Evolutionary conservation across 2,888 invertebrate genomes (phyloP), one percentile per base, ranked within the genome.

Genomic region (Thysanoteuthis rhombus): DNA sequence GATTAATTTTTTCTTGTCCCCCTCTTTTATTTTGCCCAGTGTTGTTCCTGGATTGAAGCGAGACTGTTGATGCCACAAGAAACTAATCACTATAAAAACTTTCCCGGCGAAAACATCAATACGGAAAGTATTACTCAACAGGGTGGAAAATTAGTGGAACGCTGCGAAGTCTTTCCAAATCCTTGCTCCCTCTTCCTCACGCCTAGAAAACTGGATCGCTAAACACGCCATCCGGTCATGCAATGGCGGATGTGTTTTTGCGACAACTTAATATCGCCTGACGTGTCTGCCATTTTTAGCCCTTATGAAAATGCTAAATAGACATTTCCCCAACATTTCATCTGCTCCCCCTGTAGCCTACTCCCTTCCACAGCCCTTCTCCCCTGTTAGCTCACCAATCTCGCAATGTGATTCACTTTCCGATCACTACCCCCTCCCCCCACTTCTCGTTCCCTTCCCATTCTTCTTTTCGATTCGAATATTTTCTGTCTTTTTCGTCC

Each of bases 61-160:
- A 93, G 89, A 89, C 90, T 42, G 92, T 89, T 47, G 94, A 93
- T 58, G 89, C 92, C 52, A 94, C 93, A 93, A 93, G 94, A 94
- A 94, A 94, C 94, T 94, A 94, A 94, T 94, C 94, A 94, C 94
- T 94, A 94, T 94, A 94, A 94, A 94, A 94, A 94, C 94, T 94
- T 94, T 40, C 91, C 94, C 93, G 93, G 94, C 93, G 93, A 94
- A 94, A 94, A 94, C 94, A 94, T 94, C 94, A 94, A 94, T 94
- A 94, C 94, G 94, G 93, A 94, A 75, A 94, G 94, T 94, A 94
- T 94, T 94, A 93, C 94, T 94, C 94, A 94, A 94, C 94, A 93
- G 94, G 94, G 92, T 93, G 94, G 94, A 94, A 94, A 94, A 94
- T 94, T 94, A 94, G 94, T 94, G 92, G 92, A 93, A 93, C 58